Conservation (phyloP, 2,797 vertebrate species). For the Oryzias dopingdopingensis region DNA sequence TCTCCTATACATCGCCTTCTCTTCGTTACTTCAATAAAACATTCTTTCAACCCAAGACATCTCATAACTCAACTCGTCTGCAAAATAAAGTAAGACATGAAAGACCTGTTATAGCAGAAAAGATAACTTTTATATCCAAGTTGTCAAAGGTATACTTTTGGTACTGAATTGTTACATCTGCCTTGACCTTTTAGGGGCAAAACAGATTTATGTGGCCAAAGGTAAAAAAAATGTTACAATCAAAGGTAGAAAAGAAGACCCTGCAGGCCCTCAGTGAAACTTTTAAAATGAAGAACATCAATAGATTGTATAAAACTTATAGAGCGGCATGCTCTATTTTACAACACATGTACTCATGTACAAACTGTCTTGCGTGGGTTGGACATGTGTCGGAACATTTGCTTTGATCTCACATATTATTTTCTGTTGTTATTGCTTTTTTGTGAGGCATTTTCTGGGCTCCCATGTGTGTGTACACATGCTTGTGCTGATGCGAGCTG, state of each 20-base stretch:
- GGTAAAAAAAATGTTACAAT: no score
- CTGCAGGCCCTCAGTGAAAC: no score
- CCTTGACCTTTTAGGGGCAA: no score
- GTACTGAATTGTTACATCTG: neutral
- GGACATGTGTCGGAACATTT: constrained; percentile 35
- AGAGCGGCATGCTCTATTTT: constrained; percentile 1
- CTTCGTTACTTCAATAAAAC: constrained; percentile 11
- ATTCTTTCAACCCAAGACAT: constrained; percentile 14
- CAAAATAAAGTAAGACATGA: neutral
- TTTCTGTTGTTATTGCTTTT: constrained; percentile 27
- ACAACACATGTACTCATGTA: constrained; percentile 21
- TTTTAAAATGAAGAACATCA: no score
- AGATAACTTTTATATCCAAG: neutral
- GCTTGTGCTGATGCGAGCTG: constrained; percentile 47
- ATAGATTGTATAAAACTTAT: no score
- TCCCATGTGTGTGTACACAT: constrained; percentile 10
- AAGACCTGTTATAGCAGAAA: neutral
- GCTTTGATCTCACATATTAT: constrained; percentile 52
- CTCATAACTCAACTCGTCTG: constrained; percentile 21
- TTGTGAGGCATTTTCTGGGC: constrained; percentile 16
- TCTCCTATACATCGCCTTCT: neutral
- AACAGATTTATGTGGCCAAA: no score
- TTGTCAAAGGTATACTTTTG: neutral
- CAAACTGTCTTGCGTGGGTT: constrained; percentile 44
- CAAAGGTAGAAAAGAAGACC: no score